Conservation (phyloP, 2,888 invertebrate species). For the Agrilus cyanescens region DNA sequence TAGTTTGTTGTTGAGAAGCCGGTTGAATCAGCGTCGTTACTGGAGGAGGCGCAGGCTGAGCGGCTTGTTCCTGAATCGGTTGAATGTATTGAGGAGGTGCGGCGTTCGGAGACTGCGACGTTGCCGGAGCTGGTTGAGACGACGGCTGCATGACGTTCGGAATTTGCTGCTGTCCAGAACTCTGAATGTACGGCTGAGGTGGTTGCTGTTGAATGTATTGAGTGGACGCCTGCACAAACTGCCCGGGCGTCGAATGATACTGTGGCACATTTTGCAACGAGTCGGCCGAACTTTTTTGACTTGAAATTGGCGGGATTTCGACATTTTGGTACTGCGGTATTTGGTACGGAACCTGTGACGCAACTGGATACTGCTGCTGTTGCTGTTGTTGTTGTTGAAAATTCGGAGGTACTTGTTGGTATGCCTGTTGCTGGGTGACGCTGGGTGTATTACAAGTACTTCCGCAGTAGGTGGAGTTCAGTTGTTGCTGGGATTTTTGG, state of each 20-base stretch:
- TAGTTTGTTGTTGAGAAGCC: neutral
- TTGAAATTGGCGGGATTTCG: neutral
- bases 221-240: neutral
- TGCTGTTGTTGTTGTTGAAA: slow-evolving; percentile 4
- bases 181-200: slow-evolving; percentile 6
- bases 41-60: neutral
- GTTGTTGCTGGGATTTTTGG: slow-evolving; percentile 12
- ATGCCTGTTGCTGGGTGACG: neutral
- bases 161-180: slow-evolving; percentile 1
- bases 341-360: slow-evolving; percentile 2
- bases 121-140: neutral
- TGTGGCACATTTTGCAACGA: slow-evolving; percentile 6
- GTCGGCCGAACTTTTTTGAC: slow-evolving; percentile 9
- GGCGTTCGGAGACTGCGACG: slow-evolving; percentile 3
- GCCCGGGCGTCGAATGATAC: neutral
- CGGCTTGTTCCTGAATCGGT: slow-evolving; percentile 2
- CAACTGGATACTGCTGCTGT: neutral
- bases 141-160: neutral
- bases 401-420: neutral
- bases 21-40: neutral
- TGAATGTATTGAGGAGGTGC: slow-evolving; percentile 12
- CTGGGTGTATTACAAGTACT: slow-evolving; percentile 6
- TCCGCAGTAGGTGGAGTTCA: slow-evolving; percentile 12
- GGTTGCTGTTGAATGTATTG: slow-evolving; percentile 4
- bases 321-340: slow-evolving; percentile 4